phyloP scores from a whole-genome alignment of 2,888 invertebrate species.

The Rhaphigaster nebulosa region DNA sequence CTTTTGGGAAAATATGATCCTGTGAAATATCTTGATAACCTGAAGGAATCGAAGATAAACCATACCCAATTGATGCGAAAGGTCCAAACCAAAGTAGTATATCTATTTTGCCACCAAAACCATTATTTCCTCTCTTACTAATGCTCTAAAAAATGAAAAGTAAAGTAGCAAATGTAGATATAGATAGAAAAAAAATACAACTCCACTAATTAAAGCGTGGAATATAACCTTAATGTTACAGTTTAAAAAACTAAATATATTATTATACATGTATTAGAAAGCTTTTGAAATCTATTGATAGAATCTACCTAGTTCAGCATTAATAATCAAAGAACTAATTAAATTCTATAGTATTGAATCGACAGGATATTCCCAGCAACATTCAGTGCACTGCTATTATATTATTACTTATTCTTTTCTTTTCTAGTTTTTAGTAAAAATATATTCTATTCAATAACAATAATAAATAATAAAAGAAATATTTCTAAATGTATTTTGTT shows the following conservation, averaged over 20 bases:
- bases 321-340: too few relatives aligned
- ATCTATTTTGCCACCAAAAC: constrained; percentile 59
- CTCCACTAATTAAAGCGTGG: neutral
- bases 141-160: neutral
- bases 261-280: too few relatives aligned
- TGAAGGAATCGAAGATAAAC: constrained; percentile 56
- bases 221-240: too few relatives aligned
- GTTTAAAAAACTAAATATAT: too few relatives aligned
- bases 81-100: constrained; percentile 61
- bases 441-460: too few relatives aligned
- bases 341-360: too few relatives aligned
- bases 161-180: neutral
- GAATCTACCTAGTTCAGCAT: too few relatives aligned
- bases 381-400: too few relatives aligned
- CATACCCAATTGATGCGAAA: constrained; percentile 58
- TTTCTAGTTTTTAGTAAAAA: too few relatives aligned
- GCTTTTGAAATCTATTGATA: neutral
- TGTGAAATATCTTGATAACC: constrained; percentile 56
- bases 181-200: neutral
- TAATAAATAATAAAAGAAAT: too few relatives aligned
- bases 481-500: neutral
- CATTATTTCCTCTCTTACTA: neutral
- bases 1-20: constrained; percentile 44
- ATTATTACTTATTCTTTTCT: too few relatives aligned
- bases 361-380: too few relatives aligned